Conservation (phyloP, 2,888 invertebrate genomes). For the Sphinx pinastri region DNA sequence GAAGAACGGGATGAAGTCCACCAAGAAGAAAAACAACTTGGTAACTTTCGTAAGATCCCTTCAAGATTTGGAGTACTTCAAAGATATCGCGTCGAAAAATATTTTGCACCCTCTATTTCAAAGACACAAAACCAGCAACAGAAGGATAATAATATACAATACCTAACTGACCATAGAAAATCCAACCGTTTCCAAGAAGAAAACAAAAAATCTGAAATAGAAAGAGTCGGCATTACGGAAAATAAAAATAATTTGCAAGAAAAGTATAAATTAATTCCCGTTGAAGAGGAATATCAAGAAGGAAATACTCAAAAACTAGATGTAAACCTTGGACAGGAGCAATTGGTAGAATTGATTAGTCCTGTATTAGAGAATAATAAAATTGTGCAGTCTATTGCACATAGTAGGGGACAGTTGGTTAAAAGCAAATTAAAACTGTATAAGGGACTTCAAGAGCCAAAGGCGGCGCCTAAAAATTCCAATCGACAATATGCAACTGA, state of each 20-base stretch:
- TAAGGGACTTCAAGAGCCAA: conserved; percentile 43
- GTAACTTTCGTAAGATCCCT: conserved; percentile 37
- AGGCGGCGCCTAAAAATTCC: conserved; percentile 59
- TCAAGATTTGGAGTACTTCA: conserved; percentile 33
- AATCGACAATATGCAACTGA: conserved; percentile 53
- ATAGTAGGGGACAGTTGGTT: conserved; percentile 42
- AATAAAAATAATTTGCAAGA: background rate
- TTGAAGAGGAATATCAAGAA: conserved; percentile 30
- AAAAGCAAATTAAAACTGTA: conserved; percentile 42
- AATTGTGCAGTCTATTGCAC: conserved; percentile 38
- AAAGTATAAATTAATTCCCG: background rate
- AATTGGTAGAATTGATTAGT: conserved; percentile 36
- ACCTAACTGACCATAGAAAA: conserved; percentile 15
- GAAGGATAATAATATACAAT: background rate
- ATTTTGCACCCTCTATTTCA: conserved; percentile 37
- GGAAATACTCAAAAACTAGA: conserved; percentile 31
- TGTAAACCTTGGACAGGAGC: conserved; percentile 34
- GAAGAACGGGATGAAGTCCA: conserved; percentile 24
- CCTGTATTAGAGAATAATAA: conserved; percentile 42
- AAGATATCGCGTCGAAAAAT: conserved; percentile 36
- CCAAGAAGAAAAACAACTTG: conserved; percentile 34
- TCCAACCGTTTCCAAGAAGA: conserved; percentile 28
- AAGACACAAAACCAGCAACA: conserved; percentile 35
- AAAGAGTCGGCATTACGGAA: background rate
- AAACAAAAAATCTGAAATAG: conserved; percentile 26